These are phyloP conservation scores for Cetoscarus ocellatus DNA, from an alignment of 2,797 vertebrate genomes.

Conservation along the genomic window DNA sequence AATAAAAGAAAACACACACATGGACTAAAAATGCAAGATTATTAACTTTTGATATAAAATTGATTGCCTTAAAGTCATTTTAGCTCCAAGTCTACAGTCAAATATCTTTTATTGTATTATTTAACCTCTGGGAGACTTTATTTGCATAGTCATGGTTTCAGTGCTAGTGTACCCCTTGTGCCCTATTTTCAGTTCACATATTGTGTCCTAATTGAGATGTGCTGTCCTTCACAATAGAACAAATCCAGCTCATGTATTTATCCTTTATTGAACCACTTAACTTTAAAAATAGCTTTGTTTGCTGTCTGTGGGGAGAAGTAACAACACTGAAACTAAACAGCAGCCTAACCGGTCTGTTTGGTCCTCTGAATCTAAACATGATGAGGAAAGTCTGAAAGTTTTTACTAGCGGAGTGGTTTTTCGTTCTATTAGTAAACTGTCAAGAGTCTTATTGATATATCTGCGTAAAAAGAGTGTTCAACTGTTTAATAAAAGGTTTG, in stretches of 20 bases:
- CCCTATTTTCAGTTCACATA: neutral
- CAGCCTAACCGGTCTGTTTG: slow-evolving; percentile 44
- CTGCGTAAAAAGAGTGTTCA: neutral
- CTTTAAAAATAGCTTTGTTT: neutral
- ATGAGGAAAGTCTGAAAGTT: slow-evolving; percentile 22
- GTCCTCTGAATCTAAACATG: neutral
- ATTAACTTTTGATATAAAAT: neutral
- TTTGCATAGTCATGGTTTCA: neutral
- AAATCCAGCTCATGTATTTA: neutral
- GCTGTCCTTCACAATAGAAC: neutral
- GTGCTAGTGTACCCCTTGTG: neutral
- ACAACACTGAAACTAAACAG: slow-evolving; percentile 59
- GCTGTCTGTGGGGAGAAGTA: neutral
- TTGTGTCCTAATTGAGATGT: neutral
- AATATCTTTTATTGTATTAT: too few relatives aligned
- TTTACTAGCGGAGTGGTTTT: neutral
- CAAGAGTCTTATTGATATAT: slow-evolving; percentile 3
- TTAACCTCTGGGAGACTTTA: neutral
- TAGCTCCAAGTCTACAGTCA: neutral
- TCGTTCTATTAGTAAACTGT: neutral
- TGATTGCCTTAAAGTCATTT: slow-evolving; percentile 1
- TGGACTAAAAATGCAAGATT: neutral
- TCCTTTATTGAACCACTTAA: slow-evolving; percentile 3
- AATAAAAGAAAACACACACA: neutral
- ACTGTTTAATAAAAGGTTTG: neutral